Conservation (phyloP, 1,140 invertebrate genomes). For the Mya arenaria region DNA sequence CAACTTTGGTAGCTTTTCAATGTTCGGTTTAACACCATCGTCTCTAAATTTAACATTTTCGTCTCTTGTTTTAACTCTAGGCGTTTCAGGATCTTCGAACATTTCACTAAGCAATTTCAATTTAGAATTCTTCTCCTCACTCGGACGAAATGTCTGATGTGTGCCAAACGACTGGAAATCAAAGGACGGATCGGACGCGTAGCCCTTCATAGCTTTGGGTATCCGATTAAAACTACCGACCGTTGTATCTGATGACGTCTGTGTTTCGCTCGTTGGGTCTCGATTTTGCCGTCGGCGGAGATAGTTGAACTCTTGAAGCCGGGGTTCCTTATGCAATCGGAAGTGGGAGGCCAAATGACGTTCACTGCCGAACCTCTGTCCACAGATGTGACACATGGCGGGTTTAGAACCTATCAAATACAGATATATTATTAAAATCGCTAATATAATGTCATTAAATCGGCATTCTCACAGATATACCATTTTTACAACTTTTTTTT, state of each 20-base stretch:
- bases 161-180: slow-evolving; percentile 25
- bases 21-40: no score
- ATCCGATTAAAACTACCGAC: slow-evolving; percentile 8
- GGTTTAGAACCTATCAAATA: slow-evolving; percentile 33
- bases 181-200: neutral
- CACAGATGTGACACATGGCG: slow-evolving; percentile 31
- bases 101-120: neutral
- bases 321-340: slow-evolving; percentile 30
- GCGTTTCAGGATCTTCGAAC: neutral
- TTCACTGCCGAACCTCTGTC: slow-evolving; percentile 16
- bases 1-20: neutral
- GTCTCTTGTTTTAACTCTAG: neutral
- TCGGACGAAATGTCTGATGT: slow-evolving; percentile 18
- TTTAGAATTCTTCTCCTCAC: neutral
- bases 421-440: neutral
- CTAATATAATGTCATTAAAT: neutral
- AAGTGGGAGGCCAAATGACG: slow-evolving; percentile 41
- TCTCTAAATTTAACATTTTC: no score
- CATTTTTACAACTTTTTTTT: neutral
- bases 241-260: slow-evolving; percentile 2
- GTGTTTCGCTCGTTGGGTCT: neutral
- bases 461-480: neutral
- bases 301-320: slow-evolving; percentile 34
- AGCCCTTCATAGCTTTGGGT: slow-evolving; percentile 7
- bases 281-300: slow-evolving; percentile 6